Evolutionary conservation across 1,140 invertebrate species (phyloP).

Genomic region (Parapsyche elsis): DNA sequence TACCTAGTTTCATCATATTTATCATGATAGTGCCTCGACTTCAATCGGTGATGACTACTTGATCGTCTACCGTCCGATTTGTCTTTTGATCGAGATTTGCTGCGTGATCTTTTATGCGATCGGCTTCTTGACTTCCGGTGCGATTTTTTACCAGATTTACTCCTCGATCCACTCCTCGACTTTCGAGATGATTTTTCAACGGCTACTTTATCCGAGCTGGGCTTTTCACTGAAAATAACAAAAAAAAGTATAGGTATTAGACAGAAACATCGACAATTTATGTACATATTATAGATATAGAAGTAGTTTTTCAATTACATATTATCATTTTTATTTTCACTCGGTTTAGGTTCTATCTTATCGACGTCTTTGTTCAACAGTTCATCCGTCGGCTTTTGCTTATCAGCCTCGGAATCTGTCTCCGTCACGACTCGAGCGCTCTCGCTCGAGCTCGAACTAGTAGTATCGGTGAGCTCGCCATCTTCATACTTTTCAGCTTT

Average conservation of each 20-base stretch:
- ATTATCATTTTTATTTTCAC: not conserved
- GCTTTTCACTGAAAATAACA: slow-evolving; percentile 59
- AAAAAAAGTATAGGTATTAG: not conserved
- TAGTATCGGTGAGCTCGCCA: slow-evolving; percentile 70
- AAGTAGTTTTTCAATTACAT: not conserved
- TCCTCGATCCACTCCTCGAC: slow-evolving; percentile 62
- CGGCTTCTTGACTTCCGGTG: slow-evolving; percentile 58
- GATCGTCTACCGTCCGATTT: slow-evolving; percentile 47
- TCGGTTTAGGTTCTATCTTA: not conserved
- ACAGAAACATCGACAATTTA: no score
- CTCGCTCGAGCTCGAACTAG: slow-evolving; percentile 65
- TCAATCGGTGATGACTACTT: slow-evolving; percentile 51
- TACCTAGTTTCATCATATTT: slow-evolving; percentile 23
- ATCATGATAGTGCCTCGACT: slow-evolving; percentile 41
- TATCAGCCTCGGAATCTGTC: slow-evolving; percentile 40
- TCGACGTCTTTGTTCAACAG: not conserved
- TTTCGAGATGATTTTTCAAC: slow-evolving; percentile 57
- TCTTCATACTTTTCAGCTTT: slow-evolving; percentile 73
- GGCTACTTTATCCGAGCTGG: slow-evolving; percentile 26
- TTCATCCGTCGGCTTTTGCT: not conserved
- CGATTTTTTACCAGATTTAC: slow-evolving; percentile 58
- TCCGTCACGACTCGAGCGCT: slow-evolving; percentile 23
- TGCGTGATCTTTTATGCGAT: slow-evolving; percentile 46
- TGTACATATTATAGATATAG: no score
- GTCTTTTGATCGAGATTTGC: slow-evolving; percentile 57